Base-by-base conservation (phyloP, 2,797 vertebrate species). In the Nothura maculosa region DNA sequence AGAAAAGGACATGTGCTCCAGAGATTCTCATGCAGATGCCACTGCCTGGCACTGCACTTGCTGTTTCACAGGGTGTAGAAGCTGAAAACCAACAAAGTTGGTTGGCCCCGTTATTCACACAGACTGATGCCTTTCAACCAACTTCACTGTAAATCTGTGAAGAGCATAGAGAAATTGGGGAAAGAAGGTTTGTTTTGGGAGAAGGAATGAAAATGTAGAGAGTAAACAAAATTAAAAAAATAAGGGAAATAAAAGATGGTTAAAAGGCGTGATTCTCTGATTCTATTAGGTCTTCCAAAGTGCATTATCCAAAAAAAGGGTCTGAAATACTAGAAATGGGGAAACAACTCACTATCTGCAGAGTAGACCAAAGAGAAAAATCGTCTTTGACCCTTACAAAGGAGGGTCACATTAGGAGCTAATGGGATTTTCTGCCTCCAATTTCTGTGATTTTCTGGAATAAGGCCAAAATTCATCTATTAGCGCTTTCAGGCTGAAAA, bases 401-500 rank as follows among this genome's bases (percentile, higher is more conserved):
- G 32, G 40, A 74, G 12, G 3, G 27, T 24, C 42, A 78, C 83
- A 21, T 74, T 90, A 70, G 38, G 30, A 93, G 20, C 25, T 78
- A 87, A 89, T 62, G 50, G 45, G 84, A 91, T 93, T 82, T 92
- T 90, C 74, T 83, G 58, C 45, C 74, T 81, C 82, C 66, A 80
- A 61, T 79, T 89, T 94, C 93, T 79, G 38, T 40, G 30, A 52
- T 54, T 57, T 28, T 75, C 34, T 84, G 93, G 85, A 83, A 27
- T 19, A 45, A 70, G 45, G 76, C 93, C 94, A 94, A 89, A 94
- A 94, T 69, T 85, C 74, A 89, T 93, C 92, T 84, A 70, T 96
- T 93, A 88, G 68, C 25, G 70, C 92, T 94, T 96, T 95, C 83
- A 96, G 85, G 50, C 89, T 96, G 85, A 68, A 93, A 96, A 96